Base-by-base conservation (phyloP, 2,797 vertebrate species). In the Erpetoichthys calabaricus region DNA sequence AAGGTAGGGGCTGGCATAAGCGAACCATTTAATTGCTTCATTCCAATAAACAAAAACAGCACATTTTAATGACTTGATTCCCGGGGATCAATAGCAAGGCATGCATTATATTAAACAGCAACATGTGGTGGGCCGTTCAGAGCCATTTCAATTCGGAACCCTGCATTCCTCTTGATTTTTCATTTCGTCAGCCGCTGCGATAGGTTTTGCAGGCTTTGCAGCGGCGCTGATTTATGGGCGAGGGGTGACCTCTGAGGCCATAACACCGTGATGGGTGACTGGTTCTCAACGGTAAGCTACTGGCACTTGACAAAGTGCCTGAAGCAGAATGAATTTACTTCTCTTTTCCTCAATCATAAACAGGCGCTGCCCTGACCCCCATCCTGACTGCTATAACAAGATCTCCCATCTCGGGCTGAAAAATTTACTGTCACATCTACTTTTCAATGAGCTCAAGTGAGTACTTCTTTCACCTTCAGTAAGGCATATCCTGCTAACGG, bases 321-420 rank as follows among this genome's bases (percentile, higher is more conserved):
- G 80, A 81, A 91, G 93, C 92, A 93, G 91, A 97, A 97, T 95
- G 95, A 94, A 98, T 98, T 96, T 94, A 97, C 92, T 94, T 93
- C 93, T 91, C 91, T 96, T 97, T 97, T 91, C 93, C 94, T 95
- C 94, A 91, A 91, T 97, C 94, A 94, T 94, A 93, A 95, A 94
- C 93, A 94, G 93, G 91, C 91, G 85, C 90, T 94, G 88, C 88
- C 88, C 91, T 95, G 93, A 97, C 92, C 95, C 92, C 91, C 87
- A 80, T 81, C 82, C 89, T 89, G 91, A 92, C 89, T 94, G 91
- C 90, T 94, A 92, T 98, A 97, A 98, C 95, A 97, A 97, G 94
- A 94, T 94, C 94, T 90, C 91, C 92, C 90, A 91, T 93, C 92
- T 89, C 88, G 74, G 84, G 84, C 82, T 89, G 90, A 91, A 86